A percentile compares a stretch with the other conserved stretches of the same genome.
Conservation (phyloP, 2,888 invertebrate species). For the Leptopilina myrica region DNA sequence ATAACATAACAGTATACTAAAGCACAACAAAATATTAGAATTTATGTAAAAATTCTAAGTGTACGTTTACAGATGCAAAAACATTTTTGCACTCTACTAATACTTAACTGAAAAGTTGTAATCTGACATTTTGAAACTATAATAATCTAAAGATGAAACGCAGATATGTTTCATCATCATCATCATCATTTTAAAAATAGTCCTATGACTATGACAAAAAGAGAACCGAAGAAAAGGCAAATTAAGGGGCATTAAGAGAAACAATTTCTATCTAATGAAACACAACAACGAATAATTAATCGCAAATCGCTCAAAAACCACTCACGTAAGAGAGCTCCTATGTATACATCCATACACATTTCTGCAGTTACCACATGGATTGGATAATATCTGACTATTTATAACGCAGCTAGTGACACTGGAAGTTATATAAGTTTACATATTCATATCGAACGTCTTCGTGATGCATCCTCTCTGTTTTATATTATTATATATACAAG, state of each 20-base stretch:
- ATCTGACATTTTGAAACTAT: too few species aligned
- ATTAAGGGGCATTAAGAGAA: not conserved
- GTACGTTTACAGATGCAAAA: too few species aligned
- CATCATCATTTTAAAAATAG: too few species aligned
- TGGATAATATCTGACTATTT: conserved; percentile 50
- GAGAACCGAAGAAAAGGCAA: too few species aligned
- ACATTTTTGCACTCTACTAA: too few species aligned
- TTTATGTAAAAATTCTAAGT: too few species aligned
- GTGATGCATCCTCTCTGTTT: conserved; percentile 58
- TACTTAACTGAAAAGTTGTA: too few species aligned
- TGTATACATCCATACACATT: not conserved
- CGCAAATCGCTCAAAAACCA: conserved; percentile 16
- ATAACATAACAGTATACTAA: too few species aligned
- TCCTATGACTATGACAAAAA: too few species aligned
- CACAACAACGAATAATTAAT: conserved; percentile 32
- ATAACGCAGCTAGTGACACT: conserved; percentile 54
- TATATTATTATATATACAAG: conserved; percentile 27
- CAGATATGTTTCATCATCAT: too few species aligned
- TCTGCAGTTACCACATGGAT: conserved; percentile 43
- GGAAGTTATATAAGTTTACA: conserved; percentile 65
- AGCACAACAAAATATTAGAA: too few species aligned
- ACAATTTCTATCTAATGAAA: not conserved
- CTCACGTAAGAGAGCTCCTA: conserved; percentile 27
- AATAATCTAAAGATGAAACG: too few species aligned
- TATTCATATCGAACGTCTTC: conserved; percentile 63